Base-by-base conservation (phyloP, 2,113 vertebrate genomes). In the Coturnix japonica region DNA sequence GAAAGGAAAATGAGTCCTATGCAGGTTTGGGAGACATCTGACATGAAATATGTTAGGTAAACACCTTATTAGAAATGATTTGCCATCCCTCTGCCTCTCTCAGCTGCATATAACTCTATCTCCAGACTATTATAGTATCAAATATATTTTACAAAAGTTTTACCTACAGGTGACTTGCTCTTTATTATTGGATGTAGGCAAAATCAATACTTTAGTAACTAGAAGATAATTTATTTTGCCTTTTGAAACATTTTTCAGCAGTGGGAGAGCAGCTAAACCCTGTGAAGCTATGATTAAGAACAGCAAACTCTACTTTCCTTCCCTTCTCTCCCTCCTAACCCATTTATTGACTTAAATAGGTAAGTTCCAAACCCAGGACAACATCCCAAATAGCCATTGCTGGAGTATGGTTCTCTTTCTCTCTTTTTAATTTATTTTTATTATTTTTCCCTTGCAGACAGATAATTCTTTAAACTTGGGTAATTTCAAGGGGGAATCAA, bases 81-180 rank as follows among this genome's bases (percentile, higher is more conserved):
- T 98, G 96, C 97, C 97, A 97, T 96, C 90, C 87, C 90, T 95
- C 53, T 91, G 63, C 92, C 61, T 96, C 93, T 96, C 96, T 95
- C 97, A 95, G 96, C 96, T 97, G 96, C 94, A 93, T 91, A 96
- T 95, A 97, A 96, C 96, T 98, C 97, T 97, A 97, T 97, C 97
- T 98, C 96, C 97, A 97, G 97, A 97, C 98, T 98, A 98, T 97
- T 98, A 98, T 97, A 97, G 97, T 97, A 98, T 98, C 97, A 98
- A 98, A 98, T 98, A 97, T 97, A 98, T 98, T 98, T 98, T 98
- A 98, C 97, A 98, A 98, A 97, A 98, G 97, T 98, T 98, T 98
- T 98, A 98, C 97, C 98, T 98, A 98, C 97, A 98, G 98, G 98
- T 98, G 97, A 98, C 98, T 98, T 98, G 97, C 97, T 98, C 97